These are phyloP conservation scores for Cardinalis cardinalis DNA, from an alignment of 2,113 vertebrate genomes.

Conservation along the genomic window DNA sequence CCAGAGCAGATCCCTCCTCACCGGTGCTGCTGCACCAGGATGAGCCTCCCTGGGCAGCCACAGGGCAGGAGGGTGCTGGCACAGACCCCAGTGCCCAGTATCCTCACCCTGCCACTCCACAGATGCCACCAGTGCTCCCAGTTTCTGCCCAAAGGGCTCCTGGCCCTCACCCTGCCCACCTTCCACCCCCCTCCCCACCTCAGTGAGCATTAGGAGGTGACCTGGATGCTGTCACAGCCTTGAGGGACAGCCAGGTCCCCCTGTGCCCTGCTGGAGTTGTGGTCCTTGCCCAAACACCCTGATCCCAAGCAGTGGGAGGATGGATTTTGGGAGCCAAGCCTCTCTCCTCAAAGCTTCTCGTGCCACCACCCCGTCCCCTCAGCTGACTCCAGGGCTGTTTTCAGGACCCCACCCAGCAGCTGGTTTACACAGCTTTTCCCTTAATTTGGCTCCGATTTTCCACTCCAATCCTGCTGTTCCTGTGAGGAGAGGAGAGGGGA, in stretches of 20 bases:
- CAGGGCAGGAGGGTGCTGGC: rapidly evolving
- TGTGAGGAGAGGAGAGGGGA: neutral
- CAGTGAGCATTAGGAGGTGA: neutral
- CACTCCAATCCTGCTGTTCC: neutral
- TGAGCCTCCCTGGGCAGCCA: neutral
- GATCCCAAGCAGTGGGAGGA: neutral
- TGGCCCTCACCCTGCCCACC: neutral
- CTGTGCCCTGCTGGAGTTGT: rapidly evolving
- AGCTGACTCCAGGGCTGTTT: rapidly evolving
- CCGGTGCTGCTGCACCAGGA: too few relatives aligned
- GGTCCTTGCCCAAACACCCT: neutral
- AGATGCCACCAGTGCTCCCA: neutral
- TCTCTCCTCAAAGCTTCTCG: neutral
- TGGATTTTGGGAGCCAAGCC: rapidly evolving
- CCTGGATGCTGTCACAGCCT: neutral
- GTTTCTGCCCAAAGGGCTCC: neutral
- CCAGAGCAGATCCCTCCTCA: too few relatives aligned
- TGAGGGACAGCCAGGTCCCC: rapidly evolving
- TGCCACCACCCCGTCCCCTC: neutral
- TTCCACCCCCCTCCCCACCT: too few relatives aligned
- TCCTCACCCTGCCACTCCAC: neutral
- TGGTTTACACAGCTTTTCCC: neutral
- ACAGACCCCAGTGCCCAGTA: rapidly evolving
- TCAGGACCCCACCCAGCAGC: neutral
- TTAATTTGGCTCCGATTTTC: neutral